Evolutionary conservation across 2,888 invertebrate genomes (phyloP), one percentile per base, ranked within the genome.

Genomic region (Ichneumoninae sp.): DNA sequence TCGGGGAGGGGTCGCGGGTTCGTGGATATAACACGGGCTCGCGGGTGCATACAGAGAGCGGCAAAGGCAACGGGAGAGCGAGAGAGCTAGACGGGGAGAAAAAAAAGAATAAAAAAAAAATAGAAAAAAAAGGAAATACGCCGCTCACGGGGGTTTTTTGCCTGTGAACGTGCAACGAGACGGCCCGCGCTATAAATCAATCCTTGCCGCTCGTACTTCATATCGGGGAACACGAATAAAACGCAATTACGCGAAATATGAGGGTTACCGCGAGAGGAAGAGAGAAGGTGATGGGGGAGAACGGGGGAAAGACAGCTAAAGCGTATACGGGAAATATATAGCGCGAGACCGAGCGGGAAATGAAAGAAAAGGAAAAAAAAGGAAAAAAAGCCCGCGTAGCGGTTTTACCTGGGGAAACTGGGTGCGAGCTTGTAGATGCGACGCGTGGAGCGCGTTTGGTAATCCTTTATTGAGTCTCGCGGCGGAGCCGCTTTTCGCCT

Each of bases 121-220:
- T 16, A 1, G 0, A 65, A n/a, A 19, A 52, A 40, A 70, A 13
- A 10, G 26, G 26, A 57, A 57, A 26, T 57, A 57, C 57, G 22
- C 54, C 22, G 65, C 71, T 72, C 71, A 50, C 70, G 75, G 68
- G 52, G 77, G 44, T 66, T 80, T 77, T 71, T 62, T 75, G 62
- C 80, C 54, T 81, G 72, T 80, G 69, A 82, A 81, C 84, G 84
- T 78, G 85, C 80, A 75, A 69, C 86, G 36, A 83, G 69, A 82
- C 83, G 78, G 71, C 78, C 82, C 57, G 54, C 84, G 83, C 86
- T 82, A 88, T 88, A 88, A 88, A 88, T 88, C 87, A 88, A 88
- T 88, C 86, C 85, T 82, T 66, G 78, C 82, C 80, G 85, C 84
- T 79, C 83, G 85, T 86, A 83, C 87, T 85, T 86, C 81, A 85